Evolutionary conservation across 2,797 vertebrate species (phyloP).

Genomic region (Dendrocincla tyrannina): DNA sequence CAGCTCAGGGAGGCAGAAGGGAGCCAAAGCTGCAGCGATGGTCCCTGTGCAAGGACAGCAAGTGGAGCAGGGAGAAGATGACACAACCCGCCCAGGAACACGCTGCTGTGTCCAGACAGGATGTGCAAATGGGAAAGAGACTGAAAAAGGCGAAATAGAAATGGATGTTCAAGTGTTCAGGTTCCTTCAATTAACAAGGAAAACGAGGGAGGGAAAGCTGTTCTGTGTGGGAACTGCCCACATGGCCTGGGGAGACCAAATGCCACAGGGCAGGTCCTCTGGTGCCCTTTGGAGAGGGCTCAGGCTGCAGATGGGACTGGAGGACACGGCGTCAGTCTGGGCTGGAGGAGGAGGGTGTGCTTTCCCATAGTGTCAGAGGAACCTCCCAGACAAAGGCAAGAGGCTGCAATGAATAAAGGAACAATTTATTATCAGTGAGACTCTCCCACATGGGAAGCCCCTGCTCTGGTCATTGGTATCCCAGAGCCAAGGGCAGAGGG

Average conservation of each 20-base stretch:
- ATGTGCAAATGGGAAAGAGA: not conserved
- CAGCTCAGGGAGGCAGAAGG: not conserved
- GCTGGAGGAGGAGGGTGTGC: not conserved
- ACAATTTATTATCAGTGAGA: not conserved
- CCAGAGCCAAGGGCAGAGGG: not conserved
- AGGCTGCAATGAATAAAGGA: not conserved
- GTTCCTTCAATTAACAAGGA: rapidly evolving
- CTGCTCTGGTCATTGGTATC: not conserved
- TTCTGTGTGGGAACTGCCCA: not conserved
- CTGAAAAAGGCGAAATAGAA: not conserved
- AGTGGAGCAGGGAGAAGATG: rapidly evolving
- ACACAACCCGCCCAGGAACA: not conserved
- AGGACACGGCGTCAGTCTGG: not conserved
- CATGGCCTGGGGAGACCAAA: not conserved
- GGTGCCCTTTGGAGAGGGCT: not conserved
- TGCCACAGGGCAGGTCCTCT: not conserved
- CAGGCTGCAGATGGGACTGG: not conserved
- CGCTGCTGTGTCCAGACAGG: not conserved
- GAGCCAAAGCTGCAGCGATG: not conserved
- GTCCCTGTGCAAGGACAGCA: not conserved
- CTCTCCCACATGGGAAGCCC: rapidly evolving
- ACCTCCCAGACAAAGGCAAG: not conserved
- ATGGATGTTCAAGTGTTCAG: not conserved
- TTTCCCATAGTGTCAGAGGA: not conserved
- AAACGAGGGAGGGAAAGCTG: not conserved